Conservation (phyloP, 2,888 invertebrate species). For the Lepidochitona cinerea region DNA sequence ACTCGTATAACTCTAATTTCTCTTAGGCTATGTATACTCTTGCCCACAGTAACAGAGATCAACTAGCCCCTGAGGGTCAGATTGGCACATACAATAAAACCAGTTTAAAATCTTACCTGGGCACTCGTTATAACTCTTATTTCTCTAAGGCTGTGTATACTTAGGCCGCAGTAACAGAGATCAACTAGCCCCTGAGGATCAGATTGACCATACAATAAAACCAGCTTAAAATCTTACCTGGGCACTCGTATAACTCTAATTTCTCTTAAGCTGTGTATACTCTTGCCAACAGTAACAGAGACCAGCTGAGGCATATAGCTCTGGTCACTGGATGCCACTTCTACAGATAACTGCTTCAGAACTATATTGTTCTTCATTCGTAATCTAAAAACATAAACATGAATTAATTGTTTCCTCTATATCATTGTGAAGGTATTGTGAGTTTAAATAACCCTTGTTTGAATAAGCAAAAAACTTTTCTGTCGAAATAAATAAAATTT, state of each 20-base stretch:
- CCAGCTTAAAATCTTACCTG: conserved; percentile 54
- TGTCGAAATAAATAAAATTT: too few relatives aligned
- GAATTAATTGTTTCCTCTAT: too few relatives aligned
- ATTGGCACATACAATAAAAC: too few relatives aligned
- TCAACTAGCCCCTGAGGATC: too few relatives aligned
- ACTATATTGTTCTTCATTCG: conserved; percentile 64
- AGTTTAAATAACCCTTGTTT: too few relatives aligned
- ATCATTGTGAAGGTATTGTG: too few relatives aligned
- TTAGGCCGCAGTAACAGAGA: conserved; percentile 63
- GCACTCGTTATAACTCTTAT: conserved; percentile 62
- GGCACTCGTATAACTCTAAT: conserved; percentile 63
- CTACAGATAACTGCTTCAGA: conserved; percentile 61
- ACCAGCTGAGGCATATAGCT: conserved; percentile 69
- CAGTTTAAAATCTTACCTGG: conserved; percentile 57
- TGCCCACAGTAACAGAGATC: conserved; percentile 62
- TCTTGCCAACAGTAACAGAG: conserved; percentile 61
- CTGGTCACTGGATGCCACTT: conserved; percentile 64
- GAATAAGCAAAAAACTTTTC: too few relatives aligned
- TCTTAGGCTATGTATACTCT: conserved; percentile 46
- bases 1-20: conserved; percentile 64
- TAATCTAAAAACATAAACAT: conserved; percentile 47
- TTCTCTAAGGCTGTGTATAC: conserved; percentile 49
- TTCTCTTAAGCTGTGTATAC: conserved; percentile 49
- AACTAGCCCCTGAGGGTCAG: too few relatives aligned
- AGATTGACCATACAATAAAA: too few relatives aligned